Evolutionary conservation across 1,140 invertebrate species (phyloP).

Genomic region (Rhizoglyphus robini): DNA sequence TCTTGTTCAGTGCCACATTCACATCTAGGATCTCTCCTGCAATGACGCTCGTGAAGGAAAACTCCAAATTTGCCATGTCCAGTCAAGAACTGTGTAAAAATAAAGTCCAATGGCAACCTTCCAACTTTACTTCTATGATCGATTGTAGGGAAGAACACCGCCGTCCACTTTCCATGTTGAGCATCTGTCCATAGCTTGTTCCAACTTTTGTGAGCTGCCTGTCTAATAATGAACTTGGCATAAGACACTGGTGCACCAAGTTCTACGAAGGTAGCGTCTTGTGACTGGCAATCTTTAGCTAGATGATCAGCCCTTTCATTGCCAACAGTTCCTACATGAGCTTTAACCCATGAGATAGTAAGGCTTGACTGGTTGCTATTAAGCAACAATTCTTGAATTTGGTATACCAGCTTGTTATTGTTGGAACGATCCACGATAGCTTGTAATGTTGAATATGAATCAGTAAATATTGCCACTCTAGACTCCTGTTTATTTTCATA

Average conservation of each 20-base stretch:
- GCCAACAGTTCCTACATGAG: constrained; percentile 1
- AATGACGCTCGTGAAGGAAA: background rate
- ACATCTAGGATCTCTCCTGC: background rate
- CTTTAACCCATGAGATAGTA: constrained; percentile 10
- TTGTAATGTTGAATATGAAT: background rate
- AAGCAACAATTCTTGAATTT: background rate
- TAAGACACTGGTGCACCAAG: background rate
- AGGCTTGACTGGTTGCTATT: background rate
- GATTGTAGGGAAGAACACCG: background rate
- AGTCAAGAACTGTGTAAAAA: background rate
- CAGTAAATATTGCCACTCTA: background rate
- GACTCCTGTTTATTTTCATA: background rate
- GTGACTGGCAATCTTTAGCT: background rate
- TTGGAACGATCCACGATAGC: background rate
- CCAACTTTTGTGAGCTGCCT: background rate
- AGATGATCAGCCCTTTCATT: constrained; percentile 6
- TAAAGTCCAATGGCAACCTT: background rate
- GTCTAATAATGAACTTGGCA: background rate
- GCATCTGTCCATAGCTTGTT: background rate
- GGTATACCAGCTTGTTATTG: background rate
- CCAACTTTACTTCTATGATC: background rate
- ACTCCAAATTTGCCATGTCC: background rate
- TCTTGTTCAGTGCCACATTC: background rate
- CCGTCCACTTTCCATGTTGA: background rate
- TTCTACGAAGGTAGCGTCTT: background rate